Base-by-base conservation (phyloP, 1,140 invertebrate species). In the Eurosta solidaginis region DNA sequence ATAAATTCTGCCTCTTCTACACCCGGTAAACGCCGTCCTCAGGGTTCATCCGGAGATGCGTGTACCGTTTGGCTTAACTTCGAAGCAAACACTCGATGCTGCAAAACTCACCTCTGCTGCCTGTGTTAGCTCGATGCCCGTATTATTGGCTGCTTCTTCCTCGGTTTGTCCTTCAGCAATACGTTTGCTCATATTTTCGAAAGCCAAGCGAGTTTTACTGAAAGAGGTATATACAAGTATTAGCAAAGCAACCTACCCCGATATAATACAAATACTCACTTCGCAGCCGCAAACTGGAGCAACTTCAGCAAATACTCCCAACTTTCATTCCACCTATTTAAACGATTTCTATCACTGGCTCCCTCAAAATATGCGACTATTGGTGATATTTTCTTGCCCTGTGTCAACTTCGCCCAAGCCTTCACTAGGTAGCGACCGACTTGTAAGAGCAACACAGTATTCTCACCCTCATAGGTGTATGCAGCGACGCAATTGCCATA, bases 381-480 rank as follows among this genome's bases (percentile, higher is more conserved):
- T 0, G 90, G 89, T 1, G 93, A 89, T 36, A 94, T 79, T 3
- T 85, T 77, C 29, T 91, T 86, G 1, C 91, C 90, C 45, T 89
- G 89, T 5, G 88, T 82, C 5, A 90, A 91, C 75, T 91, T 90
- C 76, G 91, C 90, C 92, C 92, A 94, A 14, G 90, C 89, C 88
- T 95, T 95, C 22, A 95, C 90, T 42, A 95, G 86, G 82, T 92
- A 94, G 89, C 95, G 92, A 3, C 96, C 96, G 1, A 95, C 96
- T 90, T 98, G 97, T 25, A 98, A 89, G 27, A 95, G 89, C 54
- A 98, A 89, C n/a, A 98, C 96, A 0, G 96, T 97, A 85, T 98
- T 98, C 89, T 98, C 97, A 12, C 97, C 97, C 89, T 98, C 97
- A 84, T 98, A 98, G 17, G 96, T 98, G 85, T 94, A 95, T 50